phyloP scores from a whole-genome alignment of 2,888 invertebrate species.

The Fabriciana adippe region DNA sequence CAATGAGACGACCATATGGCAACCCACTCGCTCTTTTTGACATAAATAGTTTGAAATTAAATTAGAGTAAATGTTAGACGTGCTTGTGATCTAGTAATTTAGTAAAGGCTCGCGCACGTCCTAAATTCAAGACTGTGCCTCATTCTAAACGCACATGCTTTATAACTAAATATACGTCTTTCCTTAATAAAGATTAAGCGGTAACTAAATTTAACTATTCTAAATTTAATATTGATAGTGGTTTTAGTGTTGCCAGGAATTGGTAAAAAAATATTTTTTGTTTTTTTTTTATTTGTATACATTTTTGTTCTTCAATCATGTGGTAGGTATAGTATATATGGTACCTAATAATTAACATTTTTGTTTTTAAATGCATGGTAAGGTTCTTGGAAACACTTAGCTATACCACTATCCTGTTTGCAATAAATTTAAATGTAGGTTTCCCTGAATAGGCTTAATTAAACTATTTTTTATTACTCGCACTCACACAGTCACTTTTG shows the following conservation, averaged over 20 bases:
- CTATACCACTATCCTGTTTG: no score
- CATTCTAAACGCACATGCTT: background rate
- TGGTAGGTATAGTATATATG: no score
- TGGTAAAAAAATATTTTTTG: background rate
- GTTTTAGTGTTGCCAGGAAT: background rate
- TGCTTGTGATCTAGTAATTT: background rate
- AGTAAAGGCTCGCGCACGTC: background rate
- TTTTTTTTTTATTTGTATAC: background rate
- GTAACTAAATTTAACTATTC: background rate
- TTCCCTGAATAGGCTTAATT: no score
- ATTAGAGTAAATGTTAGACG: constrained; percentile 15
- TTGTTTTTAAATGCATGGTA: no score
- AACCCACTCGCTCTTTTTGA: constrained; percentile 2
- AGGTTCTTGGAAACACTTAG: no score
- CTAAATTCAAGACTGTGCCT: background rate
- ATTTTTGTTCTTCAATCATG: background rate
- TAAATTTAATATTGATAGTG: background rate
- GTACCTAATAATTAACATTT: no score
- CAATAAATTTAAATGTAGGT: no score
- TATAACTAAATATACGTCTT: no score
- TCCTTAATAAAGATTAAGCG: no score
- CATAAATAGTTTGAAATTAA: constrained; percentile 4
- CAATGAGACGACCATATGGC: background rate
- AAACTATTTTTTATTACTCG: no score
- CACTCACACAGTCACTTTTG: no score